These are phyloP conservation scores for Camelus dromedarius DNA, from an alignment of 2,113 vertebrate genomes.

Conservation along the genomic window DNA sequence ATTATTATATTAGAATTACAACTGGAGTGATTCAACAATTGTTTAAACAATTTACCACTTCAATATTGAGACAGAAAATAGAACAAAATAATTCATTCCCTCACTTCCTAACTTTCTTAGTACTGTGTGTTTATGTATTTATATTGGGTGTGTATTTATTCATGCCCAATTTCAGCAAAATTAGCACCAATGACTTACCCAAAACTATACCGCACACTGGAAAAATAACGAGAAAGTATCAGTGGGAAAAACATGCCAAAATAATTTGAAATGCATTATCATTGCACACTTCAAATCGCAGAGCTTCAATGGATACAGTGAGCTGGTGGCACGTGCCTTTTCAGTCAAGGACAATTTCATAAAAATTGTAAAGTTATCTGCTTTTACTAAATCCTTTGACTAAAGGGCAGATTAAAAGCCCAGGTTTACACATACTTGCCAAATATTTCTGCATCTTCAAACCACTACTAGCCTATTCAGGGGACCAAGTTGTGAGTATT, in stretches of 20 bases:
- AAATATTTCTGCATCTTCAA: neutral
- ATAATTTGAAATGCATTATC: neutral
- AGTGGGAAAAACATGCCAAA: neutral
- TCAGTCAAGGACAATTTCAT: neutral
- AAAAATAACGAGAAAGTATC: neutral
- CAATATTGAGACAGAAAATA: neutral
- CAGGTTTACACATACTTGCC: neutral
- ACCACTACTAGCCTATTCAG: neutral
- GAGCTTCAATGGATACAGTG: neutral
- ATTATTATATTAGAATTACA: constrained; percentile 31
- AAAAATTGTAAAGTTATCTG: neutral
- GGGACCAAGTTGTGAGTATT: neutral
- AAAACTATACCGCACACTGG: neutral
- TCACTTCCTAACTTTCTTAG: neutral
- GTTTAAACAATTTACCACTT: constrained; percentile 24
- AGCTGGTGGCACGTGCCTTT: neutral
- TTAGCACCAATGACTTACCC: neutral
- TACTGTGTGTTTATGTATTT: neutral
- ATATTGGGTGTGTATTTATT: neutral
- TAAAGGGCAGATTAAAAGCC: neutral
- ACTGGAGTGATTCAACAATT: constrained; percentile 42
- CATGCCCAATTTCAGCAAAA: neutral
- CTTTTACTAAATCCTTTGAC: neutral
- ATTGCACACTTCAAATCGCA: neutral
- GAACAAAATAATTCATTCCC: neutral